Conservation (phyloP, 2,113 vertebrate genomes). For the Cololabis saira region DNA sequence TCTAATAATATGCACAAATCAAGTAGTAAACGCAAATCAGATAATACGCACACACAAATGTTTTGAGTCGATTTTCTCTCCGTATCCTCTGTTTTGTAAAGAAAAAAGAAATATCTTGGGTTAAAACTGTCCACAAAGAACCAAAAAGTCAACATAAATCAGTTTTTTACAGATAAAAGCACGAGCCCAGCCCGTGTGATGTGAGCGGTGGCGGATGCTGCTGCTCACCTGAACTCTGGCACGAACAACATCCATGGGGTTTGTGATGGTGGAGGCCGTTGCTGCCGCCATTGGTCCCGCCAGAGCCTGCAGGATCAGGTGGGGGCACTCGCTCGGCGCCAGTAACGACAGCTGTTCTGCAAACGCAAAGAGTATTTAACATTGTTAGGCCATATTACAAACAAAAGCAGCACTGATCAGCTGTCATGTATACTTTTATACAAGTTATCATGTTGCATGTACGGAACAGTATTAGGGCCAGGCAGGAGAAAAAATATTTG, state of each 20-base stretch:
- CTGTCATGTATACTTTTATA: background rate
- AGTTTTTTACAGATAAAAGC: too few species aligned
- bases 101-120: too few species aligned
- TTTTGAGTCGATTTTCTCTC: too few species aligned
- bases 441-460: background rate
- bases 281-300: conserved; percentile 94
- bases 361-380: conserved; percentile 30
- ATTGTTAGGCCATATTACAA: background rate
- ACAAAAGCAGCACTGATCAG: background rate
- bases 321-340: conserved; percentile 91
- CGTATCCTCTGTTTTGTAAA: too few species aligned
- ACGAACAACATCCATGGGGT: conserved; percentile 97
- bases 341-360: conserved; percentile 90
- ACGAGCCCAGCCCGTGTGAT: too few species aligned
- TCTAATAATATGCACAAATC: too few species aligned
- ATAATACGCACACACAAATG: too few species aligned
- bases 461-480: too few species aligned
- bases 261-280: conserved; percentile 94
- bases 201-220: background rate
- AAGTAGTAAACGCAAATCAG: too few species aligned
- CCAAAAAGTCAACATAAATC: too few species aligned
- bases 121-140: too few species aligned
- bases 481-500: too few species aligned
- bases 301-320: conserved; percentile 92
- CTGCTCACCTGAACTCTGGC: conserved; percentile 92